Percentiles rank a stretch among this genome's conserved stretches.
These are phyloP conservation scores for Epirrhoe alternata DNA, from an alignment of 2,888 invertebrate genomes.

Conservation along the genomic window DNA sequence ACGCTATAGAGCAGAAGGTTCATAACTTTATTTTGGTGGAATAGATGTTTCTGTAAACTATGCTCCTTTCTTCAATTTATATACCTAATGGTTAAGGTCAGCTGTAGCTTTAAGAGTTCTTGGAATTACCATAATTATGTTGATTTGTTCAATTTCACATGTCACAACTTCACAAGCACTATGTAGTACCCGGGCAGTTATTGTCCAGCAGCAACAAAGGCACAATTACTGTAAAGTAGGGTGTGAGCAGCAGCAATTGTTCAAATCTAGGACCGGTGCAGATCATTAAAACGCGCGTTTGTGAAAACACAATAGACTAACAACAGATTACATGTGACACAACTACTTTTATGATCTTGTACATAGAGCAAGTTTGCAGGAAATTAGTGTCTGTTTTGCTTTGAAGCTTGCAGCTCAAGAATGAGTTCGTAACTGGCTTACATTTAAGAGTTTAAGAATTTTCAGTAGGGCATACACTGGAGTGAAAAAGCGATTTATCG, in stretches of 20 bases:
- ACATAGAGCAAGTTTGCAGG: not conserved
- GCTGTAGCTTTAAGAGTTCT: not conserved
- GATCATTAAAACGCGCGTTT: slow-evolving; percentile 9
- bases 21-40: not conserved
- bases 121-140: not conserved
- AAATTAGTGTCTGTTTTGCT: no score
- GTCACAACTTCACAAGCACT: not conserved
- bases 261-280: slow-evolving; percentile 8
- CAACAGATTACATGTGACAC: slow-evolving; percentile 20
- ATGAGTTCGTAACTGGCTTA: no score
- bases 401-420: no score
- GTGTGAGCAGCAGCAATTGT: slow-evolving; percentile 17
- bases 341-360: not conserved
- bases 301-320: slow-evolving; percentile 21
- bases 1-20: not conserved
- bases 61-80: not conserved
- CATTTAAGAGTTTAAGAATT: no score
- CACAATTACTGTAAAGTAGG: slow-evolving; percentile 8
- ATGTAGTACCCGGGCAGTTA: slow-evolving; percentile 4
- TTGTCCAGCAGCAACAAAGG: slow-evolving; percentile 14
- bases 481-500: no score
- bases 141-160: not conserved
- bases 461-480: no score
- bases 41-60: not conserved
- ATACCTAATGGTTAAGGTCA: not conserved